Evolutionary conservation across 2,113 vertebrate species (phyloP).

Genomic region (Perognathus longimembris): DNA sequence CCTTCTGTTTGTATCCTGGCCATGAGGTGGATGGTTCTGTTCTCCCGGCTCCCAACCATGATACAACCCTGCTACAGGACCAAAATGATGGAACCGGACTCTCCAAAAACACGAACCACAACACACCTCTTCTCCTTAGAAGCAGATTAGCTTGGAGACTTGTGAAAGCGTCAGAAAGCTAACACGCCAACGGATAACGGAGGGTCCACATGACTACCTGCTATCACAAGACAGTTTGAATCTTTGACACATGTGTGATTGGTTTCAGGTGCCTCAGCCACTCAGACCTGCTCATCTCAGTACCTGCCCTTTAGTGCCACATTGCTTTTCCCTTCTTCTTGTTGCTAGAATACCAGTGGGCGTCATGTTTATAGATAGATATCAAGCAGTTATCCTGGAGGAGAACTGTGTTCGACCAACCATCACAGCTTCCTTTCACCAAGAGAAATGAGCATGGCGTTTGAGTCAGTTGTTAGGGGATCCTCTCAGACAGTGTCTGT

Average conservation of each 20-base stretch:
- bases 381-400: background rate
- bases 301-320: background rate
- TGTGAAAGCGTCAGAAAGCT: background rate
- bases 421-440: background rate
- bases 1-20: background rate
- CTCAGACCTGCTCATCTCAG: background rate
- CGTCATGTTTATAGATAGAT: background rate
- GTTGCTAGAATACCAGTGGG: background rate
- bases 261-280: background rate
- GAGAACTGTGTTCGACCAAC: background rate
- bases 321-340: background rate
- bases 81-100: background rate
- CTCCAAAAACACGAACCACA: background rate
- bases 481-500: background rate
- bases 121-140: background rate
- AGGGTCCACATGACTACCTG: background rate
- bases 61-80: background rate
- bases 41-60: background rate
- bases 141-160: background rate
- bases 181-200: background rate
- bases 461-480: background rate
- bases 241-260: background rate
- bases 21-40: background rate
- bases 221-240: too few relatives aligned
- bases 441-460: background rate